Evolutionary conservation across 2,797 vertebrate species (phyloP).

Genomic region (Pristis pectinata): DNA sequence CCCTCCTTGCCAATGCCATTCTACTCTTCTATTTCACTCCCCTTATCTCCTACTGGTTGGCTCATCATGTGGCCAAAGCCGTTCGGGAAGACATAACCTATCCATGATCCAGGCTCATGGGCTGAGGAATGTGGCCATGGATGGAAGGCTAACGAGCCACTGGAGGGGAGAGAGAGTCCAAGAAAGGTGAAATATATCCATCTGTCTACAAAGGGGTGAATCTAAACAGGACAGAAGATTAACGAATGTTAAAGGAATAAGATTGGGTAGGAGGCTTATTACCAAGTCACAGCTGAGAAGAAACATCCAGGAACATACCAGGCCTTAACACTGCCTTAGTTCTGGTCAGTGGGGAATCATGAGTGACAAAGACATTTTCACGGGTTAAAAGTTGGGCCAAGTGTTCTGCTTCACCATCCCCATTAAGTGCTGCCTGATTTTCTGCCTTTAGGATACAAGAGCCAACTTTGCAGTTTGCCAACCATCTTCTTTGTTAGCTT

Average conservation of each 20-base stretch:
- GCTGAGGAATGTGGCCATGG: not conserved
- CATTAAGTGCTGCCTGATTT: too few relatives aligned
- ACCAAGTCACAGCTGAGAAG: not conserved
- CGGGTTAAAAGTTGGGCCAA: too few relatives aligned
- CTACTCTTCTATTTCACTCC: not conserved
- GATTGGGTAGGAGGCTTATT: not conserved
- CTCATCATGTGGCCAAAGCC: not conserved
- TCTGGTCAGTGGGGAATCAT: too few relatives aligned
- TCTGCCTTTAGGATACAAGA: too few relatives aligned
- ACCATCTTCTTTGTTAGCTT: too few relatives aligned
- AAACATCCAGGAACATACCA: not conserved
- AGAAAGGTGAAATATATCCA: not conserved
- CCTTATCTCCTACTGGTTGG: not conserved
- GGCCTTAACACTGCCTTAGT: not conserved
- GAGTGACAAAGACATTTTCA: too few relatives aligned
- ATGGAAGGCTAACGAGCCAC: not conserved
- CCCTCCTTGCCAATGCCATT: not conserved
- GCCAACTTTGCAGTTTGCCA: too few relatives aligned
- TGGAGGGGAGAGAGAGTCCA: not conserved
- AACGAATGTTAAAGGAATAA: not conserved
- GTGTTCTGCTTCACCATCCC: too few relatives aligned
- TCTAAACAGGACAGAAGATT: not conserved
- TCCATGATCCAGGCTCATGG: not conserved
- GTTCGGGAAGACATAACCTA: not conserved
- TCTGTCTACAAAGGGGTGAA: not conserved